A percentile compares a stretch with the other conserved stretches of the same genome.
These are phyloP conservation scores for Stictocephala bisonia DNA, from an alignment of 2,888 invertebrate genomes.

Conservation along the genomic window DNA sequence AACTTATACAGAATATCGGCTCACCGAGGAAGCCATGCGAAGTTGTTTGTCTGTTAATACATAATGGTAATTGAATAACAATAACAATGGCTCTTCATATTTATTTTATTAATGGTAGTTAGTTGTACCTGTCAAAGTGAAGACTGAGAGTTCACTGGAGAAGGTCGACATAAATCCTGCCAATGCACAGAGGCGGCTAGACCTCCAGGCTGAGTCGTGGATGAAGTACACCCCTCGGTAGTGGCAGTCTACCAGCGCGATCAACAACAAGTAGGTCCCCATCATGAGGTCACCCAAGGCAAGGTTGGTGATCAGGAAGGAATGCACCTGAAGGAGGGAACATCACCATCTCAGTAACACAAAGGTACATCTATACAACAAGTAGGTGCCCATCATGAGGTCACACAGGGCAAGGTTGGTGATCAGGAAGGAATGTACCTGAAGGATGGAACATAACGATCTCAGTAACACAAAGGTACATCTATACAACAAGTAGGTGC, in stretches of 20 bases:
- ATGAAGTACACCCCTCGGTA: constrained; percentile 66
- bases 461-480: no score
- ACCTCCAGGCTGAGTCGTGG: constrained; percentile 62
- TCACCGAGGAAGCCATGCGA: no score
- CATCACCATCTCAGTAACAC: no score
- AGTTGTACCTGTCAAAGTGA: constrained; percentile 64
- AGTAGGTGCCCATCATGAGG: constrained; percentile 64
- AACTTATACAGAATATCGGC: no score
- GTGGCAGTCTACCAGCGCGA: constrained; percentile 63
- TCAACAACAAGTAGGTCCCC: constrained; percentile 64
- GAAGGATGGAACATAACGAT: no score
- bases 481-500: no score
- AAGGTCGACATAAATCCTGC: constrained; percentile 64
- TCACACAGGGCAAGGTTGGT: constrained; percentile 64
- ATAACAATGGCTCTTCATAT: no score
- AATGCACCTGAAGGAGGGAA: constrained; percentile 66
- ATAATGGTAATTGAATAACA: no score
- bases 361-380: no score
- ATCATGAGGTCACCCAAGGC: constrained; percentile 64
- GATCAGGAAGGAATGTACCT: constrained; percentile 66
- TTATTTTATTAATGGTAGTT: no score
- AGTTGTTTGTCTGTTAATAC: no score
- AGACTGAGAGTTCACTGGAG: constrained; percentile 64
- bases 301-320: constrained; percentile 64
- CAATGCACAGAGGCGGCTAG: constrained; percentile 62